Conservation (phyloP, 2,888 invertebrate genomes). For the Cartodere bifasciata region DNA sequence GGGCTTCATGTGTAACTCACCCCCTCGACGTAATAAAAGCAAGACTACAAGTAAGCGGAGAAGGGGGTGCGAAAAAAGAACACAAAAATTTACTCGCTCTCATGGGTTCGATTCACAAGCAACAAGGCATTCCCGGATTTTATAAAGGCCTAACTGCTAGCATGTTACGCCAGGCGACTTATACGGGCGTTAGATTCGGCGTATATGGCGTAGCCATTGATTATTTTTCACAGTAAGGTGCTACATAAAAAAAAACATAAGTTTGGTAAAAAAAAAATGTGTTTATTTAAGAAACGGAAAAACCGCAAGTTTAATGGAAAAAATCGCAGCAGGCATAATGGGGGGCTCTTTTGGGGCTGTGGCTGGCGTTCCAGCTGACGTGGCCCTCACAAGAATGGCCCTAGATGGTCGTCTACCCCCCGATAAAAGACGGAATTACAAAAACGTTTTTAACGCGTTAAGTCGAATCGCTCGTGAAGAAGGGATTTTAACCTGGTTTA, state of each 20-base stretch:
- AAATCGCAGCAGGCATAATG: background rate
- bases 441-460: conserved; percentile 83
- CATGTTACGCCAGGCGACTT: background rate
- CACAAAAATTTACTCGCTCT: too few species aligned
- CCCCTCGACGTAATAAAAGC: conserved; percentile 1
- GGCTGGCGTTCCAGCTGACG: conserved; percentile 78
- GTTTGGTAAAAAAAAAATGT: too few species aligned
- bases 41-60: background rate
- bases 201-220: too few species aligned
- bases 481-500: conserved; percentile 32
- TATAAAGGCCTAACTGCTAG: background rate
- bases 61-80: background rate
- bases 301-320: background rate
- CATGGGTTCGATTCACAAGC: too few species aligned
- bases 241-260: too few species aligned
- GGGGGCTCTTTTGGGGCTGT: conserved; percentile 1
- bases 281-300: conserved; percentile 1
- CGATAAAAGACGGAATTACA: conserved; percentile 85
- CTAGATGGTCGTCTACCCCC: conserved; percentile 86
- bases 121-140: background rate
- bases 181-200: background rate
- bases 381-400: conserved; percentile 94
- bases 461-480: conserved; percentile 69
- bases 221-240: too few species aligned
- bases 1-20: too few species aligned